phyloP scores from a whole-genome alignment of 2,113 vertebrate genomes.

The Rhipidura dahli region DNA sequence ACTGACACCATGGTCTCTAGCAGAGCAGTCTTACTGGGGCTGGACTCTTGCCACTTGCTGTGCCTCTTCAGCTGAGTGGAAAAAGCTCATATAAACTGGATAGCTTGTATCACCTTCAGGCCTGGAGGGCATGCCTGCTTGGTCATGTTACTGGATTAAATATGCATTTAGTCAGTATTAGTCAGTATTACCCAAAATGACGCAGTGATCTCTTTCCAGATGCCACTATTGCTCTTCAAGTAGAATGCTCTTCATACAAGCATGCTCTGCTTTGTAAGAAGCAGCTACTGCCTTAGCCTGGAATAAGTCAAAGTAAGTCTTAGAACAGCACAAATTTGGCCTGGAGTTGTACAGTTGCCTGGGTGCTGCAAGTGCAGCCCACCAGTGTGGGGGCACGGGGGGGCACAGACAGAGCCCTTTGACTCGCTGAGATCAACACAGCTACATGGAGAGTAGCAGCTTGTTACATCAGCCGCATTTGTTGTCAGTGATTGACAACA shows the following conservation, averaged over 20 bases:
- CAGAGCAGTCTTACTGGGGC: rapidly evolving
- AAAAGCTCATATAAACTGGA: neutral
- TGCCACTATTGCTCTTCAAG: neutral
- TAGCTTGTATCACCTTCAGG: neutral
- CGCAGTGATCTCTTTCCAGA: neutral
- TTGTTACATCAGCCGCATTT: neutral
- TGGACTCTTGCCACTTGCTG: neutral
- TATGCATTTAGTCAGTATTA: neutral
- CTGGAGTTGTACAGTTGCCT: neutral
- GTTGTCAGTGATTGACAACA: neutral
- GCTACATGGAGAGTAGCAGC: rapidly evolving
- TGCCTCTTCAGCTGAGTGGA: neutral
- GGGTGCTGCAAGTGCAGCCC: neutral
- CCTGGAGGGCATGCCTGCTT: neutral
- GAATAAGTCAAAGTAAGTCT: neutral
- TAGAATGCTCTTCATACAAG: neutral
- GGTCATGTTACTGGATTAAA: neutral
- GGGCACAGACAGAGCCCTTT: neutral
- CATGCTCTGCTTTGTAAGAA: neutral
- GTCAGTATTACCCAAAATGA: neutral
- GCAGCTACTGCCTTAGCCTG: neutral
- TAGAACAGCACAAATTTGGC: neutral
- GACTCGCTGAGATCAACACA: neutral
- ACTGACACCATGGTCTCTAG: neutral
- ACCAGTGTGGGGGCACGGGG: neutral